Evolutionary conservation across 2,113 vertebrate species (phyloP).

Genomic region (Bubalus kerabau): DNA sequence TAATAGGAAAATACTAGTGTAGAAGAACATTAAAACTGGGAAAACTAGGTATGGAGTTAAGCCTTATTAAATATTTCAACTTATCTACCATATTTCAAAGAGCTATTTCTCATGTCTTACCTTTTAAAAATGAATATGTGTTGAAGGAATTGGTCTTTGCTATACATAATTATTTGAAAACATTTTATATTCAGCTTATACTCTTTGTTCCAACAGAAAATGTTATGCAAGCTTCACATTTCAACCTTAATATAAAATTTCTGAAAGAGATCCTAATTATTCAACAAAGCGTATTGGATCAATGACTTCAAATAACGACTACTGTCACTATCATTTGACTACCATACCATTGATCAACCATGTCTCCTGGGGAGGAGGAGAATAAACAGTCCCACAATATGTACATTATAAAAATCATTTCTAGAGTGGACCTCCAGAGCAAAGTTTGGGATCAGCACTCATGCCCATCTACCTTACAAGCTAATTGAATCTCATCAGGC

Average conservation of each 20-base stretch:
- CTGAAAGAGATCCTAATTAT: neutral
- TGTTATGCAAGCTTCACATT: neutral
- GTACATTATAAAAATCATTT: neutral
- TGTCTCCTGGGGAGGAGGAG: neutral
- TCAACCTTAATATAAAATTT: neutral
- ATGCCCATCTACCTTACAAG: neutral
- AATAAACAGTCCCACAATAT: neutral
- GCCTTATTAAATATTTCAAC: neutral
- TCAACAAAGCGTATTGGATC: neutral
- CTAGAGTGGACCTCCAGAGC: neutral
- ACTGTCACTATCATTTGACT: neutral
- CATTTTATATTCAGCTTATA: neutral
- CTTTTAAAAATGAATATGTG: neutral
- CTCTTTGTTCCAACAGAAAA: neutral
- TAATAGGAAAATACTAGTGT: neutral
- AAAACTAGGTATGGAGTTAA: neutral
- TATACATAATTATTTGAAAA: neutral
- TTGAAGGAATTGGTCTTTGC: neutral
- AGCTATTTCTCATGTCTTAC: neutral
- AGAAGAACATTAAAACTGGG: neutral
- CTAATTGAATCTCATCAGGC: neutral
- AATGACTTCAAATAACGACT: neutral
- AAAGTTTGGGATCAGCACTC: neutral
- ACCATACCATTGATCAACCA: neutral
- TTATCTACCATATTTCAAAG: neutral